These are phyloP conservation scores for Ryuthela nishihirai DNA, from an alignment of 2,888 invertebrate species.

Conservation along the genomic window DNA sequence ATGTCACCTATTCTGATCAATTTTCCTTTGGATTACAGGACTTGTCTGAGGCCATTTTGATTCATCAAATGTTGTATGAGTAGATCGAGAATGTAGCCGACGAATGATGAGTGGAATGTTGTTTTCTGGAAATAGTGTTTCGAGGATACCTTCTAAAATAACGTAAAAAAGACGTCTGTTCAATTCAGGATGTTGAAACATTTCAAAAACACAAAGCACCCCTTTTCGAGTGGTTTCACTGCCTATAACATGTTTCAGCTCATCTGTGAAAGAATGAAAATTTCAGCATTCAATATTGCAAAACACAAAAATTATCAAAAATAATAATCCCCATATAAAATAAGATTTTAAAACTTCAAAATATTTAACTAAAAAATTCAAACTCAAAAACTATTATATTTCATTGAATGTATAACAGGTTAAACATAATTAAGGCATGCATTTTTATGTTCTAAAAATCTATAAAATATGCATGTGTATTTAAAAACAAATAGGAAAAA, in stretches of 20 bases:
- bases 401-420: no score
- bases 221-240: constrained; percentile 81
- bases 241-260: constrained; percentile 82
- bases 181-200: constrained; percentile 79
- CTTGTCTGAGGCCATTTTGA: constrained; percentile 17
- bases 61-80: constrained; percentile 26
- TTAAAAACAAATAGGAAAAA: no score
- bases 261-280: constrained; percentile 60
- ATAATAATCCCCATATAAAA: no score
- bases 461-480: no score
- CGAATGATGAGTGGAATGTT: constrained; percentile 67
- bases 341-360: no score
- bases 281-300: not conserved
- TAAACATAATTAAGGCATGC: no score
- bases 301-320: not conserved
- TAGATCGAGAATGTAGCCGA: constrained; percentile 62
- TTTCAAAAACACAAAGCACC: constrained; percentile 74
- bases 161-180: constrained; percentile 80
- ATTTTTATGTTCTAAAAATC: no score
- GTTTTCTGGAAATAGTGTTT: constrained; percentile 74
- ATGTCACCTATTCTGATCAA: constrained; percentile 26
- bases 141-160: constrained; percentile 73
- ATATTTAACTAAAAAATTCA: no score
- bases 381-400: no score
- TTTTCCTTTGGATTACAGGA: constrained; percentile 26